Percentiles rank a stretch among this genome's conserved stretches.
These are phyloP conservation scores for Bovichtus diacanthus DNA, from an alignment of 2,797 vertebrate species.

Conservation along the genomic window DNA sequence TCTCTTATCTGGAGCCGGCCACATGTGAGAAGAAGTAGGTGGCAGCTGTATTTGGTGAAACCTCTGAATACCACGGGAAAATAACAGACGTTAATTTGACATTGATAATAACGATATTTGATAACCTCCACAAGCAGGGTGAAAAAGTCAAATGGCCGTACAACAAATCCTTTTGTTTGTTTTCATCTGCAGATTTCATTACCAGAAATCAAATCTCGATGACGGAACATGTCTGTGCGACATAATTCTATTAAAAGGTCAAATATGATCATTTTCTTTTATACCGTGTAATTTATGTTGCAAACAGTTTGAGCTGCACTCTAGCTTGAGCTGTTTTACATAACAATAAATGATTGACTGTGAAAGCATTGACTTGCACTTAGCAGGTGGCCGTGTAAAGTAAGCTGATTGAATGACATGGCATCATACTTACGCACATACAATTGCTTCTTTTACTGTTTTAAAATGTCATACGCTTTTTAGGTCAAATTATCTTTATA, in stretches of 20 bases:
- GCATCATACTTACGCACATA: not conserved
- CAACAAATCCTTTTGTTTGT: not conserved
- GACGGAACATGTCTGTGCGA: not conserved
- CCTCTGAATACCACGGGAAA: not conserved
- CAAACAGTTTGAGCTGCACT: not conserved
- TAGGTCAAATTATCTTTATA: no score
- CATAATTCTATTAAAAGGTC: not conserved
- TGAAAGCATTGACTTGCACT: not conserved
- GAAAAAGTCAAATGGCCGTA: not conserved
- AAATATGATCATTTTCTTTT: not conserved
- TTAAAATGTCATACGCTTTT: no score
- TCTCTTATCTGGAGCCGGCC: conserved; percentile 1
- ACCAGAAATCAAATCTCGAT: not conserved
- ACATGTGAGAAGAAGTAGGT: conserved; percentile 6
- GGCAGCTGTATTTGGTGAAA: not conserved
- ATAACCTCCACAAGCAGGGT: not conserved
- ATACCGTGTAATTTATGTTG: not conserved
- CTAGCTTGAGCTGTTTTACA: not conserved
- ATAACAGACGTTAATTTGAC: not conserved
- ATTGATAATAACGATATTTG: not conserved
- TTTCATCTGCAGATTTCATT: not conserved
- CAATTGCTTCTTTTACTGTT: not conserved
- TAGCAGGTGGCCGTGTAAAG: not conserved
- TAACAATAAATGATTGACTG: not conserved
- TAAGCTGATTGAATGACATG: not conserved